A percentile compares a stretch with the other conserved stretches of the same genome.
Evolutionary conservation across 1,140 invertebrate genomes (phyloP).

Genomic region (Pantala flavescens): DNA sequence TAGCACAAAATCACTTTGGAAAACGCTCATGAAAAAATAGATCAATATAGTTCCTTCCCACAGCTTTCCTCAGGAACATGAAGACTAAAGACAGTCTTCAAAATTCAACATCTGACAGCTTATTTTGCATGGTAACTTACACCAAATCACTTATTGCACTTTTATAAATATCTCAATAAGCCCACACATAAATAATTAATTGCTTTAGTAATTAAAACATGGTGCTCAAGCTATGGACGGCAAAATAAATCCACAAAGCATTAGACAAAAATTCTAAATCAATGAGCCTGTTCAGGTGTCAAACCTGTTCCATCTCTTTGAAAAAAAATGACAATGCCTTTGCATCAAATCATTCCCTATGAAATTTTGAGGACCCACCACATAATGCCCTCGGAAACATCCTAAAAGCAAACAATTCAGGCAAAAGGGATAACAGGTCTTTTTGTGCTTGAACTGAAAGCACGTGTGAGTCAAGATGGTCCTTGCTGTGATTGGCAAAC

Average conservation of each 20-base stretch:
- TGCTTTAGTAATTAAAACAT: background rate
- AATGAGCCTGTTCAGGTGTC: background rate
- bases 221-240: constrained; percentile 6
- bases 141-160: constrained; percentile 1
- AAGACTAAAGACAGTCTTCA: background rate
- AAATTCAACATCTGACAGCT: background rate
- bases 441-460: background rate
- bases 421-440: background rate
- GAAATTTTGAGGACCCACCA: background rate
- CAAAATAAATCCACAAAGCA: background rate
- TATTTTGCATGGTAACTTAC: background rate
- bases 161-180: constrained; percentile 3
- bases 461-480: background rate
- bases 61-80: background rate
- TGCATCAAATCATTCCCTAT: background rate
- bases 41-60: constrained; percentile 2
- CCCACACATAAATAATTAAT: background rate
- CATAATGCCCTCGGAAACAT: background rate
- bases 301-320: background rate
- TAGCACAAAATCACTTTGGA: background rate
- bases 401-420: background rate
- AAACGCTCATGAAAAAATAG: constrained; percentile 10
- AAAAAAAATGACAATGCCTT: background rate
- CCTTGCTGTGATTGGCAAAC: background rate
- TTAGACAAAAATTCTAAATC: background rate